These are phyloP conservation scores for Nerophis lumbriciformis DNA, from an alignment of 2,113 vertebrate genomes.

Conservation along the genomic window DNA sequence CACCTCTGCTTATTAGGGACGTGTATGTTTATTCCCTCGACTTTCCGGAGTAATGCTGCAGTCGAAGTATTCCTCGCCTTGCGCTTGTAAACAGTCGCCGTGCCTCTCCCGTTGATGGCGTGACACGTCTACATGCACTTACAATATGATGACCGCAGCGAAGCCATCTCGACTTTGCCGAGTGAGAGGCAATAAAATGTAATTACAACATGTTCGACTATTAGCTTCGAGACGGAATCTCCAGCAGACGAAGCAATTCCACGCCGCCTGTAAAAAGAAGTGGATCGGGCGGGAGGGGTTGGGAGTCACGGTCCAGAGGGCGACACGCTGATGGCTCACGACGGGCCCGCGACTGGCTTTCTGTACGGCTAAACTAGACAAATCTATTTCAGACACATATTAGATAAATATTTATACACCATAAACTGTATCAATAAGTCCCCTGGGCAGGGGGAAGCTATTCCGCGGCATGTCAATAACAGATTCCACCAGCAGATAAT, in stretches of 20 bases:
- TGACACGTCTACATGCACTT: constrained; percentile 43
- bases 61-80: constrained; percentile 17
- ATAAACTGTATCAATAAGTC: constrained; percentile 95
- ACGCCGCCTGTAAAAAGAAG: constrained; percentile 60
- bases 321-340: constrained; percentile 74
- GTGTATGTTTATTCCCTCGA: neutral
- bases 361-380: constrained; percentile 65
- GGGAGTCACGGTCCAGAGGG: constrained; percentile 77
- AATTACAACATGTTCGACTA: constrained; percentile 70
- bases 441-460: constrained; percentile 76
- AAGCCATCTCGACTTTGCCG: constrained; percentile 59
- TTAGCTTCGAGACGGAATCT: constrained; percentile 59
- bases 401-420: constrained; percentile 98
- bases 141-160: constrained; percentile 48
- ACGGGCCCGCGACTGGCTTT: constrained; percentile 74
- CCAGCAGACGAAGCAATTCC: constrained; percentile 65
- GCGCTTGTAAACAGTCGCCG: constrained; percentile 17
- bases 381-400: constrained; percentile 91
- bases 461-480: constrained; percentile 92
- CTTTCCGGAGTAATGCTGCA: constrained; percentile 1
- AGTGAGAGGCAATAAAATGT: constrained; percentile 64
- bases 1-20: neutral
- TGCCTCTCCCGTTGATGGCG: constrained; percentile 18
- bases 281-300: constrained; percentile 50
- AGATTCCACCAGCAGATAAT: constrained; percentile 95